Base-by-base conservation (phyloP, 2,888 invertebrate genomes). In the Heliconius ismenius region DNA sequence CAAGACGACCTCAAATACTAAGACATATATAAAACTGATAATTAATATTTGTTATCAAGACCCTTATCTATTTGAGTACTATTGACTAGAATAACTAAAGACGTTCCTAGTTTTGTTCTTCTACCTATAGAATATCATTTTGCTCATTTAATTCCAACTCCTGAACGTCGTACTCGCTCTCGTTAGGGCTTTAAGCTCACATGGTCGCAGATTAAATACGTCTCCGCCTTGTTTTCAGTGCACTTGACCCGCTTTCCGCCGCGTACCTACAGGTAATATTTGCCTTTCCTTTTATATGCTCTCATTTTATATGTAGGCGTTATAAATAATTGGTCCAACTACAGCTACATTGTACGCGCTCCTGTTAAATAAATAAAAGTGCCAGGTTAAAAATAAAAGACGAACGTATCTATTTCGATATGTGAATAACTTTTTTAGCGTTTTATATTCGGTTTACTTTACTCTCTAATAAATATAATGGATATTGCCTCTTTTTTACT, bases 171-270 rank as follows among this genome's bases (percentile, higher is more conserved):
- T 9, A 58, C 58, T 21, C 58, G 69, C 63, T 58, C 77, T 77
- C 77, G 74, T 77, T 77, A 74, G 32, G 36, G 69, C 74, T 77
- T 70, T 65, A 74, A 64, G 74, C 77, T 75, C 70, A 75, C 74
- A 77, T 64, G 65, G 69, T 58, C 65, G 60, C 43, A 70, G 77
- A 77, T 74, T 70, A 77, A 77, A 77, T 70, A 77, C 74, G 74
- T 75, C 77, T 77, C 70, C 68, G 76, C 74, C 77, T 77, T 77
- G 77, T 77, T 77, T 77, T 77, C 74, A 77, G 77, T 77, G 70
- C 77, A 77, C 77, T 77, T 75, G 77, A 77, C 77, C 77, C 43
- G 65, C 28, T 77, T 77, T 60, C 54, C 28, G 54, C 58, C 70
- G 26, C 70, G 60, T 73, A 43, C 72, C 60, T 72, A 72, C 73